Evolutionary conservation across 1,140 invertebrate species (phyloP).

Genomic region (Polyergus mexicanus): DNA sequence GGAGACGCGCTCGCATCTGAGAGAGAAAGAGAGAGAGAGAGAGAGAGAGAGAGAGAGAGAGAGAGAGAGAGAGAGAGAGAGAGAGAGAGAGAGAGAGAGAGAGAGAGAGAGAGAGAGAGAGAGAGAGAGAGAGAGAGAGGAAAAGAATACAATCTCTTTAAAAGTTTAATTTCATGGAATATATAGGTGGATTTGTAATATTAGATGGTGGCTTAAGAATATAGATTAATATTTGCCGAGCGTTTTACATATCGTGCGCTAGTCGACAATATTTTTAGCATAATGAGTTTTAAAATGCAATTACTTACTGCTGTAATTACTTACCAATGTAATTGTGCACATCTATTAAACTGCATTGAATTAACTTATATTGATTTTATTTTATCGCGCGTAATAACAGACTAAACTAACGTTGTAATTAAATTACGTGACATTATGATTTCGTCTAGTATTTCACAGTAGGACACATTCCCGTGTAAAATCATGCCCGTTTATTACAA

Average conservation of each 20-base stretch:
- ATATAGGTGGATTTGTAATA: not conserved
- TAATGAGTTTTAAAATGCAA: too few species aligned
- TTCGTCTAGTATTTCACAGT: slow-evolving; percentile 1
- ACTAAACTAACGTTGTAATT: too few species aligned
- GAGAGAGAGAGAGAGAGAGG: too few species aligned
- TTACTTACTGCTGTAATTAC: too few species aligned
- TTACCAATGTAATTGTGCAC: not conserved
- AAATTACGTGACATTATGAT: not conserved
- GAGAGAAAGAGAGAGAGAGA: too few species aligned
- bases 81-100: too few species aligned
- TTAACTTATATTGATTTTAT: not conserved
- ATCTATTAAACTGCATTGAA: not conserved
- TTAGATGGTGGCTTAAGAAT: not conserved
- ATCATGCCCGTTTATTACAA: not conserved
- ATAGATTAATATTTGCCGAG: not conserved
- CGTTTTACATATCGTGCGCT: not conserved
- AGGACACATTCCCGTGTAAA: not conserved
- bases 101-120: too few species aligned
- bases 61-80: too few species aligned
- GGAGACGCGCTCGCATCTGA: not conserved
- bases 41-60: too few species aligned
- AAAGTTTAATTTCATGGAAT: not conserved
- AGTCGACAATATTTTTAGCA: too few species aligned
- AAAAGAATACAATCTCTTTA: too few species aligned
- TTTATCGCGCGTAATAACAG: not conserved